Base-by-base conservation (phyloP, 2,797 vertebrate genomes). In the Protonibea diacanthus region DNA sequence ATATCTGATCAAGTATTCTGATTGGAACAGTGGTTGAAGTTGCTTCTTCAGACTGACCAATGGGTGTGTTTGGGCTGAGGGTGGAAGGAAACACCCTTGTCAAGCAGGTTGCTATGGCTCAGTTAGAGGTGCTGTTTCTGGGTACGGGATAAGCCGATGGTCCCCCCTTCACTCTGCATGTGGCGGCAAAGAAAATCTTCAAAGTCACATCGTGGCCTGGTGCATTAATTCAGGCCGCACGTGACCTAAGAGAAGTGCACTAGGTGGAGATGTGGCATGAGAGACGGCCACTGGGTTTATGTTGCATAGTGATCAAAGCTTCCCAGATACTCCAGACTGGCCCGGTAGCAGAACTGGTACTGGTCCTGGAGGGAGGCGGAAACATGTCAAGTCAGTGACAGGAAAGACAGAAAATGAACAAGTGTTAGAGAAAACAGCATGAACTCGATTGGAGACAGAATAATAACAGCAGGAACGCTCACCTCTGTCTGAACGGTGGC, bases 271-370 rank as follows among this genome's bases (percentile, higher is more conserved):
- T 84, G 93, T 89, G 86, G 78, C 77, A 59, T 75, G 75, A 91
- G 71, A 80, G 62, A 78, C 27, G 57, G 81, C 87, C 89, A 78
- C 87, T 89, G 78, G 83, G 92, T 96, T 96, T 99, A 99, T 96
- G 98, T 99, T 99, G 98, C 98, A 99, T 99, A 99, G 98, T 99
- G 98, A 95, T 99, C 98, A 91, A 99, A 99, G 94, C 98, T 99
- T 93, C 98, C 98, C 95, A 99, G 95, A 94, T 99, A 99, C 89
- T 99, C 98, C 91, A 99, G 95, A 87, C 97, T 97, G 88, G 98
- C 98, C 88, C 97, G 95, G 92, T 99, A 99, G 93, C 98, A 99
- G 93, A 99, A 99, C 95, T 99, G 98, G 91, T 99, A 99, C 93
- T 99, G 98, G 95, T 99, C 98, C 98, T 99, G 84, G 20, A 78